Evolutionary conservation across 2,888 invertebrate species (phyloP), one percentile per base, ranked within the genome.

Genomic region (Calephelis perditalis): DNA sequence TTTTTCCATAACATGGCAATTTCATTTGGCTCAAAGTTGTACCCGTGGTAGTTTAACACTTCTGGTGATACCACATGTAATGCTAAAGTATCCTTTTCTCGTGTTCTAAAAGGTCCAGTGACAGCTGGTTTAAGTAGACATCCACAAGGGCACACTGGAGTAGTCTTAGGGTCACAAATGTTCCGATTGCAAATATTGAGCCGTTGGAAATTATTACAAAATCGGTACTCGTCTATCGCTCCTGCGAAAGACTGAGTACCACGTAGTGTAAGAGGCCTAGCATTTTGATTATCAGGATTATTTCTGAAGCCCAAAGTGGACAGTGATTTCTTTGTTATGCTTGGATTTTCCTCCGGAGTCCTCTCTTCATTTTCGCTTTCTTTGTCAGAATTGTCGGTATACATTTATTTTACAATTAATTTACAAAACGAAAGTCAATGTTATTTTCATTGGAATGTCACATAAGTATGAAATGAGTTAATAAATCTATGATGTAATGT

Each of bases 1-100:
- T 94, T 94, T 73, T 94, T 94, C 94, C 94, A 94, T 64, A 91
- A 89, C 71, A 89, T 90, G 1, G 94, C 93, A 62, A 94, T 93
- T 72, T 94, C 92, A 58, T 80, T 88, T 0, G 92, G 81, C 12
- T 91, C 87, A 70, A 92, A 92, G 67, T 78, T 83, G 64, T 87
- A 91, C 3, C 94, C 94, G 73, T 93, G 90, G 64, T 91, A 84
- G 56, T 76, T 84, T 12, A 92, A 79, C 54, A 91, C 88, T 58
- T 92, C 91, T n/a, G 92, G 90, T 5, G 89, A 78, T 11, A 92
- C 91, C 15, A 91, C 82, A 64, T 86, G 82, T 1, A 90, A 78
- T 1, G 87, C 85, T 36, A 89, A 71, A 0, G 89, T 86, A 57
- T 76, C 81, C 69, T 81, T 79, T 60, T 91, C 91, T 37, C 91